Conservation (phyloP, 2,888 invertebrate species). For the Dasypolia templi region DNA sequence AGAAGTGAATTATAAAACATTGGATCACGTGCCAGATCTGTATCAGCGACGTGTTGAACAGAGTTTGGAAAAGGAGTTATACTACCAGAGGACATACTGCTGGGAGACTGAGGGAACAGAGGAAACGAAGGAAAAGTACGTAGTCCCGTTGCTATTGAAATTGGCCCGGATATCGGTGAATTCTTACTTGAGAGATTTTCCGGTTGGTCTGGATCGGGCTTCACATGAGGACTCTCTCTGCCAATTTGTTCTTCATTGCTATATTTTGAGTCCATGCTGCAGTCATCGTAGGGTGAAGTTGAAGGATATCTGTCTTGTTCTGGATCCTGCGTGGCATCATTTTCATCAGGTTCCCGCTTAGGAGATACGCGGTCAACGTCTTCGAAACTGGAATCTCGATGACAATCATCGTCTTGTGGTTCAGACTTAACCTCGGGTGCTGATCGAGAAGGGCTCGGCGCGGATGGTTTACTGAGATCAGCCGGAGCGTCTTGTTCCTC, state of each 20-base stretch:
- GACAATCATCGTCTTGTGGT: conserved; percentile 88
- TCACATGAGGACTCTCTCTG: conserved; percentile 91
- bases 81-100: conserved; percentile 92
- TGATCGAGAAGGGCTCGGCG: conserved; percentile 88
- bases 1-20: conserved; percentile 94
- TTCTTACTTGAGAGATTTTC: conserved; percentile 94
- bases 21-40: conserved; percentile 94
- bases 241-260: conserved; percentile 93
- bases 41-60: conserved; percentile 85
- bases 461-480: conserved; percentile 93
- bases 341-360: conserved; percentile 92
- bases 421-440: conserved; percentile 87
- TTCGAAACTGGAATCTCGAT: conserved; percentile 88
- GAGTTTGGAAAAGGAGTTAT: conserved; percentile 89
- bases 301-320: conserved; percentile 92
- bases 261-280: conserved; percentile 95
- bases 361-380: conserved; percentile 91
- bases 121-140: conserved; percentile 92
- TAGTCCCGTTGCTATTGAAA: conserved; percentile 92
- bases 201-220: conserved; percentile 94
- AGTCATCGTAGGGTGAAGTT: conserved; percentile 93
- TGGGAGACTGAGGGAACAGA: conserved; percentile 91
- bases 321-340: conserved; percentile 91
- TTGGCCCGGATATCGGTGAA: conserved; percentile 91
- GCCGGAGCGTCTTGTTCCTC: conserved; percentile 94